Evolutionary conservation across 1,140 invertebrate species (phyloP).

Genomic region (Helicoverpa zea): DNA sequence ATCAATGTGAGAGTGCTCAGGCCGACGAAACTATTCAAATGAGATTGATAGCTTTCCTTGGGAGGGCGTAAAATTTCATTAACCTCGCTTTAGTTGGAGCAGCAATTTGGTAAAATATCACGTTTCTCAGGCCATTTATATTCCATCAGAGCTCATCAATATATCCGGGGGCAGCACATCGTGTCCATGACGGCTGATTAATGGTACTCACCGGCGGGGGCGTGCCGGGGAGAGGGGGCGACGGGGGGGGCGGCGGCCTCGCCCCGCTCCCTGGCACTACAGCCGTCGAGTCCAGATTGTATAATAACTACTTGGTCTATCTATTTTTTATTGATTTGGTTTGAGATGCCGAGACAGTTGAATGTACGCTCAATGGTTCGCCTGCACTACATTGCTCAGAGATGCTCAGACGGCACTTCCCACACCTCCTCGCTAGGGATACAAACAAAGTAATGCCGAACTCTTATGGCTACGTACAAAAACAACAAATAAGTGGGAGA

Average conservation of each 20-base stretch:
- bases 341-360: constrained; percentile 22
- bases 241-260: neutral
- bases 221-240: neutral
- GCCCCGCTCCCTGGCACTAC: neutral
- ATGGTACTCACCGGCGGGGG: constrained; percentile 52
- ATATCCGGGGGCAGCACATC: constrained; percentile 38
- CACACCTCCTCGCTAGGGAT: neutral
- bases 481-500: too few species aligned
- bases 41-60: constrained; percentile 17
- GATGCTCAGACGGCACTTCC: neutral
- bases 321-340: constrained; percentile 36
- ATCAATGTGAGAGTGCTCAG: neutral
- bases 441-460: too few species aligned
- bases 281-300: constrained; percentile 35
- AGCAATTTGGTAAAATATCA: constrained; percentile 49
- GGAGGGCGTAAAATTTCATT: constrained; percentile 45
- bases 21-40: constrained; percentile 5
- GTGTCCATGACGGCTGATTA: constrained; percentile 62
- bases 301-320: constrained; percentile 37
- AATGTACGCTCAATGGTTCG: constrained; percentile 7
- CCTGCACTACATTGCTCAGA: constrained; percentile 19
- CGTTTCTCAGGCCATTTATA: constrained; percentile 52
- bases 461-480: too few species aligned
- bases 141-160: constrained; percentile 53
- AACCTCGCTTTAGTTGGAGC: constrained; percentile 32